These are phyloP conservation scores for Chamaea fasciata DNA, from an alignment of 2,113 vertebrate species.

Conservation along the genomic window DNA sequence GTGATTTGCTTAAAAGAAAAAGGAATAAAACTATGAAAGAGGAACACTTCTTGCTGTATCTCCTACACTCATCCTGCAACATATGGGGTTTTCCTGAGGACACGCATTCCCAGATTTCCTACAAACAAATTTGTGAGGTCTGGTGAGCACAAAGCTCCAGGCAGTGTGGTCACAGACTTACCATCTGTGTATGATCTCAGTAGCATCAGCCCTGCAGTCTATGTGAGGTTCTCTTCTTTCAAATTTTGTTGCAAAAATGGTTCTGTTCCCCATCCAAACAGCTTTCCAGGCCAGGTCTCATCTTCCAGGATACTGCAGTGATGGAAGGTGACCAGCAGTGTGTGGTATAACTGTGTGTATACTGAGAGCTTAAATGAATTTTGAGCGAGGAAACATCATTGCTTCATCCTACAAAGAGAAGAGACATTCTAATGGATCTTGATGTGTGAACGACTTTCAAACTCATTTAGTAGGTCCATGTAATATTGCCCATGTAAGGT, in stretches of 20 bases:
- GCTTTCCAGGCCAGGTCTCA: background rate
- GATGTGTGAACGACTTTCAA: background rate
- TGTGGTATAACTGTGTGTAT: background rate
- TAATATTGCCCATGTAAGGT: background rate
- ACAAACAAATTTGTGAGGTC: background rate
- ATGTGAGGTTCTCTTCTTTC: background rate
- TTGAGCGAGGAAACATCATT: background rate
- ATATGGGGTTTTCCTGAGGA: background rate
- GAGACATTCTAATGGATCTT: background rate
- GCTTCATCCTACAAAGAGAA: background rate
- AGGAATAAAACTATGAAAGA: background rate
- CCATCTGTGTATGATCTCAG: background rate
- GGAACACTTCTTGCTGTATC: background rate
- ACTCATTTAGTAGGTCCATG: background rate
- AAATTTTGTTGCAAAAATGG: background rate
- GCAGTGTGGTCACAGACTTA: background rate
- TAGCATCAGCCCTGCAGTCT: background rate
- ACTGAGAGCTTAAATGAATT: background rate
- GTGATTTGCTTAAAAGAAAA: background rate
- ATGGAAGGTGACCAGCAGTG: background rate
- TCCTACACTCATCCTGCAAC: background rate
- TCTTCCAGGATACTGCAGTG: constrained; percentile 11
- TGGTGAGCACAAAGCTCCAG: background rate
- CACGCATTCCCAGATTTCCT: background rate
- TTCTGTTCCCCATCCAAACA: background rate